These are phyloP conservation scores for Salticus scenicus DNA, from an alignment of 2,888 invertebrate species.

Conservation along the genomic window DNA sequence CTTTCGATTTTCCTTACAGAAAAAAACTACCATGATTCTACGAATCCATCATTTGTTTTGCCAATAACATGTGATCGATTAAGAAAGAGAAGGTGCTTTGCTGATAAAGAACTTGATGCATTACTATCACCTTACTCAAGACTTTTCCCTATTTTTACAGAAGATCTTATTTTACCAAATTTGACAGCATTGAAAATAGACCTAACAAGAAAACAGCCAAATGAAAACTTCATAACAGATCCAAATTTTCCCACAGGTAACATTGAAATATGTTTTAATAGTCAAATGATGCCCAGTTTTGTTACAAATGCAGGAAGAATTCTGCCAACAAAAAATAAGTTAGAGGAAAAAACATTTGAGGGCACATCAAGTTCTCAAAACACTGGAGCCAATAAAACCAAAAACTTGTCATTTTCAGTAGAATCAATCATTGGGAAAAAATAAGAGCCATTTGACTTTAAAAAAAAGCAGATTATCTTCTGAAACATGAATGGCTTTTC, in stretches of 20 bases:
- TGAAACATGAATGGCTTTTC: no score
- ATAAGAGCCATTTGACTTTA: conserved; percentile 21
- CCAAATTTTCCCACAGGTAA: conserved; percentile 11
- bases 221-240: conserved; percentile 7
- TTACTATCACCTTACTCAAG: conserved; percentile 71
- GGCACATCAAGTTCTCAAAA: no score
- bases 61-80: conserved; percentile 79
- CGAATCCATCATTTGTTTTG: conserved; percentile 73
- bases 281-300: conserved; percentile 28
- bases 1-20: conserved; percentile 16
- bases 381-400: conserved; percentile 26
- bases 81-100: conserved; percentile 79
- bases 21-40: conserved; percentile 54
- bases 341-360: no score
- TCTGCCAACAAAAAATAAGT: background rate
- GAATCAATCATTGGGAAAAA: conserved; percentile 82
- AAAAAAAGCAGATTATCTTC: no score
- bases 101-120: conserved; percentile 77
- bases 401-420: conserved; percentile 81
- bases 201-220: conserved; percentile 1
- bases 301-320: background rate
- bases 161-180: conserved; percentile 22
- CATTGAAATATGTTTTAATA: conserved; percentile 1
- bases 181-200: conserved; percentile 4
- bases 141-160: conserved; percentile 3